Percentiles rank a stretch among this genome's conserved stretches.
These are phyloP conservation scores for Chiroxiphia lanceolata DNA, from an alignment of 2,797 vertebrate genomes.

Conservation along the genomic window DNA sequence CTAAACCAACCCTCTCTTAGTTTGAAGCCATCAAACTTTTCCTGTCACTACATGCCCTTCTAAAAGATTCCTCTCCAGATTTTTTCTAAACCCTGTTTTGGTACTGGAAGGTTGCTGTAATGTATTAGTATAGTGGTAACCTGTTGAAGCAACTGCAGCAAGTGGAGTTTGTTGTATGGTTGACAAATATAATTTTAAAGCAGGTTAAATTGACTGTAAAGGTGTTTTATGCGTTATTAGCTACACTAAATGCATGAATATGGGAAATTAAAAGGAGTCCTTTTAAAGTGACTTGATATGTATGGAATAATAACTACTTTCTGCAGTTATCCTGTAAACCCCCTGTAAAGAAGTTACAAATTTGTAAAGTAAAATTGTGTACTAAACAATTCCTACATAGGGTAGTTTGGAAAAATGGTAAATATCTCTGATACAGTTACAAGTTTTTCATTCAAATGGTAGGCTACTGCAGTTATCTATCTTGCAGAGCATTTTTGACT, in stretches of 20 bases:
- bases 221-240: not conserved
- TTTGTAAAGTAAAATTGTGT: not conserved
- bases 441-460: not conserved
- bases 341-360: not conserved
- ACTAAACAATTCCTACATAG: not conserved
- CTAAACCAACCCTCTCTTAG: not conserved
- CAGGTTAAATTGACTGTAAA: not conserved
- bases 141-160: constrained; percentile 8
- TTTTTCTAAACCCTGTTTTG: not conserved
- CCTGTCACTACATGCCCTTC: too few relatives aligned
- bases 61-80: not conserved
- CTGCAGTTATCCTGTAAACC: not conserved
- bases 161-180: not conserved
- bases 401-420: not conserved
- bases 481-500: not conserved
- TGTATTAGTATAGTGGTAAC: not conserved
- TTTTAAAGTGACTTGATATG: not conserved
- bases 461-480: not conserved
- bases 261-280: not conserved
- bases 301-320: constrained; percentile 18
- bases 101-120: not conserved
- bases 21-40: not conserved
- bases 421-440: not conserved
- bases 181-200: not conserved
- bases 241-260: not conserved